Percentiles rank a stretch among this genome's conserved stretches.
Evolutionary conservation across 1,140 invertebrate genomes (phyloP).

Genomic region (Cotesia typhae): DNA sequence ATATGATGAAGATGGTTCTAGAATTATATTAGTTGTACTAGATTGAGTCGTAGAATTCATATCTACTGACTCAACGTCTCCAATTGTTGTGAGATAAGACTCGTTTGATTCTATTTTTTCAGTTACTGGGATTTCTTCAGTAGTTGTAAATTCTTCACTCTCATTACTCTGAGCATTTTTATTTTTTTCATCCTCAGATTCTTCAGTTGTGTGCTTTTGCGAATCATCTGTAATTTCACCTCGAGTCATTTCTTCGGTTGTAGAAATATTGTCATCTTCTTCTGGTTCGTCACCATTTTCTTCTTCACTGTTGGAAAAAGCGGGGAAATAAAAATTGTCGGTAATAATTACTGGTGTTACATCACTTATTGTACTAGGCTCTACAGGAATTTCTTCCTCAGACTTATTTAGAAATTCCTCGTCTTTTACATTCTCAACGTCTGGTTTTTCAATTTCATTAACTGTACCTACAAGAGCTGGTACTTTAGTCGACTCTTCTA

Average conservation of each 20-base stretch:
- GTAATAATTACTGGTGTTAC: slow-evolving; percentile 60
- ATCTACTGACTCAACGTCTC: slow-evolving; percentile 10
- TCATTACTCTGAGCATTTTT: slow-evolving; percentile 20
- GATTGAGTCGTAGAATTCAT: slow-evolving; percentile 23
- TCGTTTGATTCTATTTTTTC: slow-evolving; percentile 35
- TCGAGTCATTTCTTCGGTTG: slow-evolving; percentile 6
- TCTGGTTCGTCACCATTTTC: slow-evolving; percentile 37
- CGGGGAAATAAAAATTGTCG: slow-evolving; percentile 61
- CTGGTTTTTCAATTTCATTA: slow-evolving; percentile 47
- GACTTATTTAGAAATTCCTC: slow-evolving; percentile 25
- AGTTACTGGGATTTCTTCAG: slow-evolving; percentile 25
- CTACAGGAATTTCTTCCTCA: slow-evolving; percentile 22
- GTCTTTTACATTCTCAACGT: slow-evolving; percentile 34
- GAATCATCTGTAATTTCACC: neutral
- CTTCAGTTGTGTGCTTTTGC: neutral
- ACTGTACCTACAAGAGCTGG: slow-evolving; percentile 16
- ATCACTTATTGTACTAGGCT: slow-evolving; percentile 28
- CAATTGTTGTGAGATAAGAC: slow-evolving; percentile 16
- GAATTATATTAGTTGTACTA: slow-evolving; percentile 1
- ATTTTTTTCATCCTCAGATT: slow-evolving; percentile 7
- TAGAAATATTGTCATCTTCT: slow-evolving; percentile 36
- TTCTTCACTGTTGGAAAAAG: slow-evolving; percentile 40
- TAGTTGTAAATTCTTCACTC: neutral
- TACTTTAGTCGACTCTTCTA: slow-evolving; percentile 14
- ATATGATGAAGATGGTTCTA: slow-evolving; percentile 1